phyloP scores from a whole-genome alignment of 2,888 invertebrate species.

The Notocelia uddmanniana region DNA sequence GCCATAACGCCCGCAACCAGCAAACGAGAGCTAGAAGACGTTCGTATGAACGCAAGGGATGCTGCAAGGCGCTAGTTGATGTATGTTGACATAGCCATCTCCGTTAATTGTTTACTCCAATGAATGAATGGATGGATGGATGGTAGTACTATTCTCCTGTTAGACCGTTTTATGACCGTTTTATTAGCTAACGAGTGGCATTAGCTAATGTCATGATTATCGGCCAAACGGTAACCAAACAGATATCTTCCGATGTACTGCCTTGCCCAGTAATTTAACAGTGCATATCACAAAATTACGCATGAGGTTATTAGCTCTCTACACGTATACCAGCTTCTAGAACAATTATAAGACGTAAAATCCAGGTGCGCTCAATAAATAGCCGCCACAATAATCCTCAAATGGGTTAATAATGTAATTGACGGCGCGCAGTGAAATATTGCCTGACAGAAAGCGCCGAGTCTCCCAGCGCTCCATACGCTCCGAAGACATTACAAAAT shows the following conservation, averaged over 20 bases:
- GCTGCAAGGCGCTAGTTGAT: too few relatives aligned
- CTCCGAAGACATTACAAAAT: conserved; percentile 63
- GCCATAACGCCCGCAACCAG: too few relatives aligned
- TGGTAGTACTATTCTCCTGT: too few relatives aligned
- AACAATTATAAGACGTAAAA: background rate
- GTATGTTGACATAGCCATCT: too few relatives aligned
- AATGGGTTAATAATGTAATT: conserved; percentile 50
- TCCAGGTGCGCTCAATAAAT: conserved; percentile 10
- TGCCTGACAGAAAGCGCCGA: conserved; percentile 49
- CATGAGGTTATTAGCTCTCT: background rate
- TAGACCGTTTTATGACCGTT: background rate
- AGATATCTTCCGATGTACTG: background rate
- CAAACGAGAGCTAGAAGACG: too few relatives aligned
- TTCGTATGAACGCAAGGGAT: too few relatives aligned
- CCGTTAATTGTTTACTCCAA: too few relatives aligned
- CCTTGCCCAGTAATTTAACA: background rate
- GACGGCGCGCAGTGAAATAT: conserved; percentile 50
- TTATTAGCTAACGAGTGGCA: background rate
- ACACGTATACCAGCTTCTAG: background rate
- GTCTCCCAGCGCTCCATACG: conserved; percentile 53
- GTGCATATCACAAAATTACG: background rate
- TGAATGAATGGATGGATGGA: too few relatives aligned
- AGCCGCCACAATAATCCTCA: conserved; percentile 41
- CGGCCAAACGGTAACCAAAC: background rate
- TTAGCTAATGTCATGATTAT: background rate